These are phyloP conservation scores for Melinaea menophilus DNA, from an alignment of 2,888 invertebrate species.

Conservation along the genomic window DNA sequence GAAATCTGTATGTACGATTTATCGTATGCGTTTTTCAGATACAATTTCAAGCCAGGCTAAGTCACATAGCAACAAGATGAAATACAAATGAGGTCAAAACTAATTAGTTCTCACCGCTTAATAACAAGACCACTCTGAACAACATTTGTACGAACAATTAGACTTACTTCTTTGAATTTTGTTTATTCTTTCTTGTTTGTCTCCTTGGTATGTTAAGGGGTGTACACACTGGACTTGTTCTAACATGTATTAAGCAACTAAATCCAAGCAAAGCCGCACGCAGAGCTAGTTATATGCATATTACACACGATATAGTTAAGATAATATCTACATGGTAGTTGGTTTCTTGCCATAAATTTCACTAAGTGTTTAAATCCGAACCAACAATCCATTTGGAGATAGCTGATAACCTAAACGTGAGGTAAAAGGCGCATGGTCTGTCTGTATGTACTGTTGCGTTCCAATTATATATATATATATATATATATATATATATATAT, in stretches of 20 bases:
- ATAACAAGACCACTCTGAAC: constrained; percentile 14
- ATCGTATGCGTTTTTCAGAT: too few species aligned
- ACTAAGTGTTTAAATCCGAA: not conserved
- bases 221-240: not conserved
- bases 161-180: constrained; percentile 13
- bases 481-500: too few species aligned
- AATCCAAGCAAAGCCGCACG: too few species aligned
- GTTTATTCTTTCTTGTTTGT: constrained; percentile 19
- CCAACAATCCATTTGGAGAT: not conserved
- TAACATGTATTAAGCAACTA: not conserved
- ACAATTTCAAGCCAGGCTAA: not conserved
- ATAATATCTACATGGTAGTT: too few species aligned
- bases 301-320: too few species aligned
- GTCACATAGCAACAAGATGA: not conserved
- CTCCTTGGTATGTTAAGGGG: not conserved
- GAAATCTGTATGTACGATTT: not conserved
- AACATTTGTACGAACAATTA: constrained; percentile 26
- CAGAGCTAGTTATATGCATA: too few species aligned
- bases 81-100: constrained; percentile 18
- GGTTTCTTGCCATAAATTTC: not conserved
- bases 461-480: too few species aligned
- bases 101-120: constrained; percentile 27
- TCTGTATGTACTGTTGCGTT: not conserved
- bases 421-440: not conserved
- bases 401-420: not conserved